Evolutionary conservation across 2,113 vertebrate species (phyloP).

Genomic region (Ailuropoda melanoleuca): DNA sequence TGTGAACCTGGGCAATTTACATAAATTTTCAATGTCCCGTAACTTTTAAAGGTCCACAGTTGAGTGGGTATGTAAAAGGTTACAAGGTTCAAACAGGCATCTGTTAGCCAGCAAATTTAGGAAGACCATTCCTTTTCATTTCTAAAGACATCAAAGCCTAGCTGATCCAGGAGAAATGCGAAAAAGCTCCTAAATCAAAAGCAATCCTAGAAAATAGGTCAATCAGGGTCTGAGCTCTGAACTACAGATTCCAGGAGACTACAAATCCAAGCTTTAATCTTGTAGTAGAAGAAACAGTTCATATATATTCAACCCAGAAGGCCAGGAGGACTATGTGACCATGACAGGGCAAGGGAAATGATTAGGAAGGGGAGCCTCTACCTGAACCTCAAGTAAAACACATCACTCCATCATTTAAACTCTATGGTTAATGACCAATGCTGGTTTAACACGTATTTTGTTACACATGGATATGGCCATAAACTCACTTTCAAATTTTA

Average conservation of each 20-base stretch:
- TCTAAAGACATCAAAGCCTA: not conserved
- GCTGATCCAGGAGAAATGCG: not conserved
- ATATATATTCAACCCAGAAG: not conserved
- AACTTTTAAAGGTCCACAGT: not conserved
- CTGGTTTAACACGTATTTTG: not conserved
- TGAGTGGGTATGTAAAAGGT: not conserved
- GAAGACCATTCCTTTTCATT: not conserved
- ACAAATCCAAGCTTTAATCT: not conserved
- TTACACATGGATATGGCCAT: not conserved
- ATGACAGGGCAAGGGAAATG: not conserved
- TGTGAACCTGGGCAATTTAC: not conserved
- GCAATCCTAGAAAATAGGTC: not conserved
- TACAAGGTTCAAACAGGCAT: not conserved
- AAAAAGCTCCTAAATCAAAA: conserved; percentile 25
- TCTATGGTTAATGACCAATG: not conserved
- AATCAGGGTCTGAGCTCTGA: not conserved
- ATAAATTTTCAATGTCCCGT: not conserved
- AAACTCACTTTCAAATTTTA: not conserved
- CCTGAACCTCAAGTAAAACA: not conserved
- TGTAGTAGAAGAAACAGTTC: not conserved
- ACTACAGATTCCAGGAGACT: not conserved
- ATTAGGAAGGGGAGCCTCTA: not conserved
- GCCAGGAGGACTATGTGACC: not conserved
- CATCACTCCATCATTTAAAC: not conserved
- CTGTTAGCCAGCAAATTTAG: not conserved